phyloP scores from a whole-genome alignment of 2,797 vertebrate species.

The Gallirallus australis region DNA sequence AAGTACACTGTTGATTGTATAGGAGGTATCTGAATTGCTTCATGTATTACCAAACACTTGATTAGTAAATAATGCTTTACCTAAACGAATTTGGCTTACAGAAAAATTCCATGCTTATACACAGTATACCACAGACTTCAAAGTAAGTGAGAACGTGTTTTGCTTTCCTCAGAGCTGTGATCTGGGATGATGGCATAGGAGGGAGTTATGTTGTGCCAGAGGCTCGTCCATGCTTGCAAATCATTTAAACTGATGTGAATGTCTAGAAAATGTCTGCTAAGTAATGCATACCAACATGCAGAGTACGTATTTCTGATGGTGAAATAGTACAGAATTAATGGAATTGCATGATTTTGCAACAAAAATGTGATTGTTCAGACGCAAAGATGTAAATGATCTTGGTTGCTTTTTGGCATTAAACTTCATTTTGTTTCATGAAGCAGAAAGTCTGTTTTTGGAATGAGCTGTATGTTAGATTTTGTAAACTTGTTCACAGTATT shows the following conservation, averaged over 20 bases:
- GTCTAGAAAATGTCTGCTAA: neutral
- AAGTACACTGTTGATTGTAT: neutral
- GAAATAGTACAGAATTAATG: neutral
- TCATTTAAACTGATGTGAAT: neutral
- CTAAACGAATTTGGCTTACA: neutral
- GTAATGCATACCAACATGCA: neutral
- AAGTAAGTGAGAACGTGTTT: neutral
- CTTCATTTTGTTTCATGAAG: neutral
- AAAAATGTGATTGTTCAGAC: neutral
- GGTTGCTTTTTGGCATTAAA: neutral
- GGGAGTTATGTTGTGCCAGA: neutral
- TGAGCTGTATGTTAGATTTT: neutral
- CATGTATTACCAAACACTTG: neutral
- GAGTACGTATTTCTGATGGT: neutral
- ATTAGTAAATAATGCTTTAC: slow-evolving; percentile 7
- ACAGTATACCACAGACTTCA: neutral
- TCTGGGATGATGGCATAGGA: neutral
- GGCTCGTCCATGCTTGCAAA: neutral
- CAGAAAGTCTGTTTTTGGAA: neutral
- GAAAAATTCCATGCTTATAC: neutral
- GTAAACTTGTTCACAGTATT: neutral
- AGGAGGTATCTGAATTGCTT: neutral
- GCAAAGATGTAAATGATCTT: neutral
- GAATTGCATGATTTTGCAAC: neutral
- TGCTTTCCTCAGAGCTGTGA: slow-evolving; percentile 12